Percentiles rank a stretch among this genome's conserved stretches.
These are phyloP conservation scores for Paguma larvata DNA, from an alignment of 2,797 vertebrate genomes.

Conservation along the genomic window DNA sequence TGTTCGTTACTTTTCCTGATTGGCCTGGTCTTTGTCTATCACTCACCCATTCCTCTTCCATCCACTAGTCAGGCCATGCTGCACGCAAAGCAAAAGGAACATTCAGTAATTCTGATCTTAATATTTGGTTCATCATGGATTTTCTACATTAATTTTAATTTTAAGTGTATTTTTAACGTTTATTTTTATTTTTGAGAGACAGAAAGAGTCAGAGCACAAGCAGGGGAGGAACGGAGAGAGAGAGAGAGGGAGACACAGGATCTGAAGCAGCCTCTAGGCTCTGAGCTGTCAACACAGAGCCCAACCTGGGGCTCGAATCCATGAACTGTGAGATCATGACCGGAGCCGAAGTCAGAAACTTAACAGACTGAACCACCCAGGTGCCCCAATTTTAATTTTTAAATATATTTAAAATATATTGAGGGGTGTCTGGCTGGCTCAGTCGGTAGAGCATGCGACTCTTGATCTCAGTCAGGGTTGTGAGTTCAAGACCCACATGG, in stretches of 20 bases:
- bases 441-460: not conserved
- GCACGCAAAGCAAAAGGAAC: not conserved
- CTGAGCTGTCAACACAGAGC: too few species aligned
- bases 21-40: not conserved
- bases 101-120: not conserved
- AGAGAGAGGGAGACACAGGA: too few species aligned
- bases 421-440: not conserved
- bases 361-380: too few species aligned
- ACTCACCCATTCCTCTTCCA: not conserved
- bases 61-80: not conserved
- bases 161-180: too few species aligned
- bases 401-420: not conserved
- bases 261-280: too few species aligned
- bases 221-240: too few species aligned
- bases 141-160: not conserved
- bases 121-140: not conserved
- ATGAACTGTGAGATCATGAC: too few species aligned
- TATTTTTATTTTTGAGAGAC: too few species aligned
- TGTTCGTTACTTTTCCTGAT: not conserved
- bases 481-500: not conserved
- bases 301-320: too few species aligned
- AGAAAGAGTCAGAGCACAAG: too few species aligned
- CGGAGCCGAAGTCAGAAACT: too few species aligned
- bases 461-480: not conserved
- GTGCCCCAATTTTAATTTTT: too few species aligned